phyloP scores from a whole-genome alignment of 2,113 vertebrate species.

The cat (Felis catus) region F.catus_Fca126_mat1.0 CM031421.1:59418001-59418500 shows the following conservation, averaged over 20 bases:
- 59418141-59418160: background rate
- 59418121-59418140: background rate
- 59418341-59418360: conserved; percentile 20
- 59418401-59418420: conserved; percentile 47
- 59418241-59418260: background rate
- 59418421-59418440: conserved; percentile 68
- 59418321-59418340: background rate
- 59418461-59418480: conserved; percentile 60
- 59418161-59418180: background rate
- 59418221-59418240: background rate
- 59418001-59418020: background rate
- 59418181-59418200: background rate
- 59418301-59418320: background rate
- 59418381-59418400: conserved; percentile 49
- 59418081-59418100: background rate
- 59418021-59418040: background rate
- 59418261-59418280: background rate
- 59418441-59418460: conserved; percentile 68
- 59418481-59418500: conserved; percentile 58
- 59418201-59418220: background rate
- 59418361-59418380: background rate
- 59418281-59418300: background rate
- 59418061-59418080: background rate
- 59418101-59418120: background rate
- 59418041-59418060: background rate